These are phyloP conservation scores for Napeogenes inachia DNA, from an alignment of 2,888 invertebrate species.

Conservation along the genomic window DNA sequence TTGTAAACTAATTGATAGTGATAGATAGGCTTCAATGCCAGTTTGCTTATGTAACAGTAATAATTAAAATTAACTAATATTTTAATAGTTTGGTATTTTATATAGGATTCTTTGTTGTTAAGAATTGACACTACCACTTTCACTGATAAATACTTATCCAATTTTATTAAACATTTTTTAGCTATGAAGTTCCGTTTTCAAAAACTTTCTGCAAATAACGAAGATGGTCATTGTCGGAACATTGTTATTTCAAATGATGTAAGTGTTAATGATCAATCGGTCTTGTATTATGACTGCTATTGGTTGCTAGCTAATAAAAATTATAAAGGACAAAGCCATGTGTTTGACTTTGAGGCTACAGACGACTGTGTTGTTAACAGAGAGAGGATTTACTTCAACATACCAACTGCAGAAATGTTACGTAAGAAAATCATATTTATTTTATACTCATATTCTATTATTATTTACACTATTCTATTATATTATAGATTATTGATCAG, in stretches of 20 bases:
- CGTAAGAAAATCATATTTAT: constrained; percentile 48
- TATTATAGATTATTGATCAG: too few relatives aligned
- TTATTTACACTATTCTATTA: too few relatives aligned
- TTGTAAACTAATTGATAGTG: too few relatives aligned
- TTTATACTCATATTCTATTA: background rate
- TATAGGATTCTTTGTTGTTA: too few relatives aligned
- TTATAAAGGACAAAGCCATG: constrained; percentile 54
- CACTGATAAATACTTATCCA: too few relatives aligned
- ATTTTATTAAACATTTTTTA: constrained; percentile 33
- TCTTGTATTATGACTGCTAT: constrained; percentile 68
- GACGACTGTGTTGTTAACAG: constrained; percentile 56
- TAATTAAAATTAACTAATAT: too few relatives aligned
- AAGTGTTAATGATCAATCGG: constrained; percentile 57
- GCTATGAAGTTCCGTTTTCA: constrained; percentile 70
- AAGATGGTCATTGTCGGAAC: constrained; percentile 60
- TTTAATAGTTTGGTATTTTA: too few relatives aligned
- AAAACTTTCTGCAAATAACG: constrained; percentile 38
- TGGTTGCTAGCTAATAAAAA: constrained; percentile 55
- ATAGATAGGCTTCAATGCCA: too few relatives aligned
- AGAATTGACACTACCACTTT: too few relatives aligned
- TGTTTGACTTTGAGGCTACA: constrained; percentile 64
- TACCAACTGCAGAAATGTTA: constrained; percentile 62
- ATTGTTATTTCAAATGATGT: constrained; percentile 61
- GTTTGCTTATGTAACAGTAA: too few relatives aligned
- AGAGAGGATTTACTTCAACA: constrained; percentile 65